These are phyloP conservation scores for Pyrgilauda ruficollis DNA, from an alignment of 2,113 vertebrate species.

Conservation along the genomic window DNA sequence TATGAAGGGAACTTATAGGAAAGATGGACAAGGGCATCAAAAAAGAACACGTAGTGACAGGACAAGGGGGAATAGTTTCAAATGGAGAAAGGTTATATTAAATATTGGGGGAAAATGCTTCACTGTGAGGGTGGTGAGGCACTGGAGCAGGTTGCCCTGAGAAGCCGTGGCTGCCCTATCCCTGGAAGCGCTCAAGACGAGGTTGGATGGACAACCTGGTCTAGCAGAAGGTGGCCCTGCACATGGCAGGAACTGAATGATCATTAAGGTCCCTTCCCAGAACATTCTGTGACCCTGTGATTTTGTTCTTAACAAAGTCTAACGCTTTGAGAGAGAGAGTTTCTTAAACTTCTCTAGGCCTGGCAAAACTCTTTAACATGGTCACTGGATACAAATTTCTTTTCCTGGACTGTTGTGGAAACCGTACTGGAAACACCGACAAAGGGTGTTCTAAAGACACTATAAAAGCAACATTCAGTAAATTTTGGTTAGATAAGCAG, in stretches of 20 bases:
- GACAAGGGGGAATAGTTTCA: neutral
- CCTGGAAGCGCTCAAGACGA: neutral
- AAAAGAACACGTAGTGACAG: neutral
- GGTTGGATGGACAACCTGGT: neutral
- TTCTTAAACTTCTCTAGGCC: neutral
- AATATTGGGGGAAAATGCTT: neutral
- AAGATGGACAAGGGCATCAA: neutral
- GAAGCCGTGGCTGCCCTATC: neutral
- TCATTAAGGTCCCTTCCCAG: neutral
- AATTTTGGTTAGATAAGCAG: constrained; percentile 28
- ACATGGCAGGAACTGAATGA: neutral
- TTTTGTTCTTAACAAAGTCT: neutral
- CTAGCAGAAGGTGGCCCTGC: neutral
- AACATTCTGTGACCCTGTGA: neutral
- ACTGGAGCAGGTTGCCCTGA: neutral
- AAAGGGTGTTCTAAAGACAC: neutral
- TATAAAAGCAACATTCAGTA: neutral
- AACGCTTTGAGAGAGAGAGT: neutral
- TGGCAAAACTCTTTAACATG: constrained; percentile 17
- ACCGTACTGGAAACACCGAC: constrained; percentile 16
- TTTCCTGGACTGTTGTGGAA: constrained; percentile 57
- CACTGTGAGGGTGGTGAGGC: neutral
- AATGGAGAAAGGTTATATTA: neutral
- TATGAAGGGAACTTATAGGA: neutral
- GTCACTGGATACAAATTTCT: constrained; percentile 12